Base-by-base conservation (phyloP, 2,888 invertebrate species). In the Conchocele bisecta region DNA sequence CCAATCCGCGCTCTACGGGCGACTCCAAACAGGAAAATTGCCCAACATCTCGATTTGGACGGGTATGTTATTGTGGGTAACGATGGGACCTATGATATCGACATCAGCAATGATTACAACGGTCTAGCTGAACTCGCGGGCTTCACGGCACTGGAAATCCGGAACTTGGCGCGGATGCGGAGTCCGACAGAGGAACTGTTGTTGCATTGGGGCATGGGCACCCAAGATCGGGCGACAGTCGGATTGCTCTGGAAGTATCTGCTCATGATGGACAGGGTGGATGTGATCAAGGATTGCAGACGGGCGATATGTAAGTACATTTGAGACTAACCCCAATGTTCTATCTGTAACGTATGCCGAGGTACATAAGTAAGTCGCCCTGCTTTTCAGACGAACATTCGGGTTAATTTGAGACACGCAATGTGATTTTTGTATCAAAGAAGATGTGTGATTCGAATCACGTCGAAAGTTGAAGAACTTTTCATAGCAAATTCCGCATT, bases 111-210 rank as follows among this genome's bases (percentile, higher is more conserved):
- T 41, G 65, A 74, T 39, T 67, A 54, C 33, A 74, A 60, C 35
- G 80, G 80, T n/a, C 42, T 80, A 37, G 74, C 80, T 0, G 80
- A 80, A 50, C 56, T 80, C 33, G 70, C 70, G 4, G 75, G 76
- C 0, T 77, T 80, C 44, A n/a, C 39, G 9, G 70, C 72, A 48
- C 54, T 72, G 4, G 70, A 66, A 13, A 77, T 80, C 22, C 63
- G 63, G 31, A 74, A 75, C 39, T 66, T 80, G 50, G 59, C 46
- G 17, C 17, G 63, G 17, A 28, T 51, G n/a, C 41, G 28, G 6
- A 67, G 66, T 15, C 76, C 80, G 4, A 80, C 72, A 0, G 28
- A 20, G 7, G 69, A 67, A 11, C 54, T 80, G 9, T 35, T 80
- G 1, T 69, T 77, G n/a, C 7, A 35, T 13, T 80, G 80, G 80